Evolutionary conservation across 2,113 vertebrate species (phyloP).

Genomic region (Centropus bengalensis): DNA sequence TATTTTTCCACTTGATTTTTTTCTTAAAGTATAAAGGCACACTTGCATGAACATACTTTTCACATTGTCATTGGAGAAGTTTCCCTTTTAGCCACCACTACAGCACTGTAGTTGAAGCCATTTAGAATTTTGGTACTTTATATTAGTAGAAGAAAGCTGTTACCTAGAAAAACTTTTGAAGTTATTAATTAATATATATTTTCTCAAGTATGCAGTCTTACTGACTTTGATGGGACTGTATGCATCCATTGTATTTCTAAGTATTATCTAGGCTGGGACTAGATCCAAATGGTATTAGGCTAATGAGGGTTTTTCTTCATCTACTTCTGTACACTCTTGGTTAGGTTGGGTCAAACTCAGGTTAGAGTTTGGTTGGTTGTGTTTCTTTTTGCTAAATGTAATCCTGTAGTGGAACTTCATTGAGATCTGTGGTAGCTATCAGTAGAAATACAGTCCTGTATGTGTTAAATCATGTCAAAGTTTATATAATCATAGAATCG

Average conservation of each 20-base stretch:
- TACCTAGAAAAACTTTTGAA: neutral
- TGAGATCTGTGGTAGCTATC: neutral
- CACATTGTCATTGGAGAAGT: neutral
- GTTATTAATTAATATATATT: neutral
- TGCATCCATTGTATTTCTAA: neutral
- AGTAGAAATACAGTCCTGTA: neutral
- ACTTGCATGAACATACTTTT: neutral
- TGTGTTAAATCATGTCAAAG: neutral
- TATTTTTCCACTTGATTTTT: neutral
- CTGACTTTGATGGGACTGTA: neutral
- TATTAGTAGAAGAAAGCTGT: neutral
- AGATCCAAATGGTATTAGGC: neutral
- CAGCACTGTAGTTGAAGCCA: neutral
- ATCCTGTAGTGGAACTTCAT: neutral
- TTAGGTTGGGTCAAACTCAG: neutral
- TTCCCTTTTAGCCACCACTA: neutral
- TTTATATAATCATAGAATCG: neutral
- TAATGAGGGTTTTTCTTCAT: neutral
- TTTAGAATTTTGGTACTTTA: neutral
- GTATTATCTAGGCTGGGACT: neutral
- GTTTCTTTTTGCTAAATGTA: accelerated
- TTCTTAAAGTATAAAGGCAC: neutral
- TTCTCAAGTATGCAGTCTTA: neutral
- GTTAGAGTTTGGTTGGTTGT: neutral
- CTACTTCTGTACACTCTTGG: neutral